A percentile compares a stretch with the other conserved stretches of the same genome.
These are phyloP conservation scores for Drosophila pallidifrons DNA, from an alignment of 1,140 invertebrate genomes.

Conservation along the genomic window DNA sequence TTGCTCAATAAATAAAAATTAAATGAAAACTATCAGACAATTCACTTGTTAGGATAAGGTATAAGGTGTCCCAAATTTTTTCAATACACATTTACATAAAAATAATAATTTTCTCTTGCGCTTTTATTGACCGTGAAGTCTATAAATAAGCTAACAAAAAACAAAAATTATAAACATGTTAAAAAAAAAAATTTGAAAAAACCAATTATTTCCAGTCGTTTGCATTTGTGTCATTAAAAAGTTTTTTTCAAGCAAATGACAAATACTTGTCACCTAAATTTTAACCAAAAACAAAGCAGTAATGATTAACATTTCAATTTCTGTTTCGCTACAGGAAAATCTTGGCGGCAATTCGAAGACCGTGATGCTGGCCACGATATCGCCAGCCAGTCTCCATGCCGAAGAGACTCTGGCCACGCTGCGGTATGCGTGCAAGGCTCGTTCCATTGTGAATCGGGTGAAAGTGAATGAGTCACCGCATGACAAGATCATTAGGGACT, in stretches of 20 bases:
- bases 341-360: slow-evolving; percentile 97
- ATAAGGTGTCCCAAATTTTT: no score
- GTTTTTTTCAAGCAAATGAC: neutral
- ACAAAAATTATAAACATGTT: no score
- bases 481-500: slow-evolving; percentile 92
- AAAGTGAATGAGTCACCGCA: slow-evolving; percentile 97
- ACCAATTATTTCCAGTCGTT: neutral
- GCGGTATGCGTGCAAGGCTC: slow-evolving; percentile 94
- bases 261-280: neutral
- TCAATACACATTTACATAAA: no score
- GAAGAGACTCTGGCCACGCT: slow-evolving; percentile 95
- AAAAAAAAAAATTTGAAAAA: neutral
- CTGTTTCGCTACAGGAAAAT: slow-evolving; percentile 88
- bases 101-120: no score
- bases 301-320: slow-evolving; percentile 25
- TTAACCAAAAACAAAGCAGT: neutral
- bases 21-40: no score
- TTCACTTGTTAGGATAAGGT: no score
- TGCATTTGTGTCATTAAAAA: neutral
- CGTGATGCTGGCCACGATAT: slow-evolving; percentile 93
- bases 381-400: slow-evolving; percentile 91
- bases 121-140: no score
- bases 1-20: no score
- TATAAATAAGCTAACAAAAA: no score
- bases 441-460: slow-evolving; percentile 97